Conservation (phyloP, 2,888 invertebrate species). For the Drosophila mercatorum region DNA sequence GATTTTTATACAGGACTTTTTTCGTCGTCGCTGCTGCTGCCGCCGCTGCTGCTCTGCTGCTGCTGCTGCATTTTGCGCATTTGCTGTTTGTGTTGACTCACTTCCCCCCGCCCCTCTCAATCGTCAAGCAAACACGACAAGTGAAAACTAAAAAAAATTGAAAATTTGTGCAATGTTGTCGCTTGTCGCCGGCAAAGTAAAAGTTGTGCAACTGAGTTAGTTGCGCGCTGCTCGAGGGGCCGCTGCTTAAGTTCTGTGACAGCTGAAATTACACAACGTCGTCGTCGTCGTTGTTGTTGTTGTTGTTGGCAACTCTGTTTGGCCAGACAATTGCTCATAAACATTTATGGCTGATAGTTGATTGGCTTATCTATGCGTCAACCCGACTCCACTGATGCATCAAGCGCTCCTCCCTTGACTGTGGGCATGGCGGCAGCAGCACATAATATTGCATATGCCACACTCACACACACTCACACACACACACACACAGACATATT, state of each 20-base stretch:
- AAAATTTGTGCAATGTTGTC: conserved; percentile 30
- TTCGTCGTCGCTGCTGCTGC: conserved; percentile 14
- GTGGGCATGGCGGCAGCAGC: conserved; percentile 45
- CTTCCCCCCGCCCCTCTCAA: conserved; percentile 20
- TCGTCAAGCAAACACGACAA: conserved; percentile 50
- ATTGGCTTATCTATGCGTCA: conserved; percentile 22
- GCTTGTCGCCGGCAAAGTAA: conserved; percentile 56
- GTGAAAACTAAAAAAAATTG: conserved; percentile 59
- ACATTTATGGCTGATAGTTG: conserved; percentile 15
- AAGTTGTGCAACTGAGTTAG: conserved; percentile 64
- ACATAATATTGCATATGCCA: conserved; percentile 3
- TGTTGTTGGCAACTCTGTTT: conserved; percentile 14
- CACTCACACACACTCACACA: not conserved
- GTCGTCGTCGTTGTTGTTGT: not conserved
- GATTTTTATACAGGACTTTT: conserved; percentile 58
- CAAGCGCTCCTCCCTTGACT: conserved; percentile 50
- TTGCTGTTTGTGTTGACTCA: conserved; percentile 70
- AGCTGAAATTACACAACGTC: conserved; percentile 28
- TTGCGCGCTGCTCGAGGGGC: conserved; percentile 12
- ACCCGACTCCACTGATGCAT: conserved; percentile 9
- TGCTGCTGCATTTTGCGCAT: conserved; percentile 39
- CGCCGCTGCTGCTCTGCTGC: conserved; percentile 7
- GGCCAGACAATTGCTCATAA: conserved; percentile 34
- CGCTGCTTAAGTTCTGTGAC: not conserved
- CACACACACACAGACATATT: not conserved